Evolutionary conservation across 1,140 invertebrate species (phyloP).

Genomic region (Neotoxoptera formosana): DNA sequence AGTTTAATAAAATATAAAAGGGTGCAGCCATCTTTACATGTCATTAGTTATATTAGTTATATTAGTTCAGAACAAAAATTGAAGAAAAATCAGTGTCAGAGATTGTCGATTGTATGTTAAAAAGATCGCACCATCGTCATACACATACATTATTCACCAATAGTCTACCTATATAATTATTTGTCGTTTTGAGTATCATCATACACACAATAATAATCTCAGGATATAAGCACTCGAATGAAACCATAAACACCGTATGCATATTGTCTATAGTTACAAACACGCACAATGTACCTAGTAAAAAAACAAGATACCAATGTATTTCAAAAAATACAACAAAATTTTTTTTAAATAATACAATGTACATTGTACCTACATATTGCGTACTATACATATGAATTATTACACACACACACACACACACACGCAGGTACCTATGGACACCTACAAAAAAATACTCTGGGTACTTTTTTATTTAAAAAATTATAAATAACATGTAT

Average conservation of each 20-base stretch:
- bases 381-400: background rate
- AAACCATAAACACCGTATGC: conserved; percentile 6
- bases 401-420: background rate
- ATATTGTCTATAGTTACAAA: background rate
- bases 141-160: background rate
- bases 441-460: background rate
- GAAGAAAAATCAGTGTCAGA: background rate
- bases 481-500: background rate
- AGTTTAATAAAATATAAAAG: background rate
- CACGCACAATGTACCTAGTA: background rate
- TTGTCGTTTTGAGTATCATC: background rate
- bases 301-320: background rate
- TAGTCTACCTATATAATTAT: background rate
- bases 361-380: background rate
- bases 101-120: background rate
- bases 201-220: background rate
- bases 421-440: background rate
- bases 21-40: background rate
- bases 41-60: background rate
- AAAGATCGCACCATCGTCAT: background rate
- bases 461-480: background rate
- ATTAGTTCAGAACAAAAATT: background rate
- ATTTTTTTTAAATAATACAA: too few relatives aligned
- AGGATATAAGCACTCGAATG: background rate
- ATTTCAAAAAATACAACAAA: conserved; percentile 19